Evolutionary conservation across 2,888 invertebrate species (phyloP), one percentile per base, ranked within the genome.

Genomic region (Phalera bucephala): DNA sequence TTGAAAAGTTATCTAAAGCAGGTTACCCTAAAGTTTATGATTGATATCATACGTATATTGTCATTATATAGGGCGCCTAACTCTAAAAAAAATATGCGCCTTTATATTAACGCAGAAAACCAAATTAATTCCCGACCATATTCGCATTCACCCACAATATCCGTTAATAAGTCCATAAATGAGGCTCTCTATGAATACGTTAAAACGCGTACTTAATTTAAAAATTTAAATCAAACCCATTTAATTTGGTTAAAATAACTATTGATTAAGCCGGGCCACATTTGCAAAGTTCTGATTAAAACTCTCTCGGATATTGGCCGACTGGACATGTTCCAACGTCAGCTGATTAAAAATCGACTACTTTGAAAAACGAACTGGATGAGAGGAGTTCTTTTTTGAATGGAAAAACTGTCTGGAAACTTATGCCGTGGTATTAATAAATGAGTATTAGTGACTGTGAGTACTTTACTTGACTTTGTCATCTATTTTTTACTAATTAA

Each of bases 291-390:
- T 51, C 40, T 59, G 60, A 58, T 55, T 49, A 59, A 52, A 64
- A 54, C 55, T 52, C 51, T 4, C 57, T 58, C 45, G 62, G 58
- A 64, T 66, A 64, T 52, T 45, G 45, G 47, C 48, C 40, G 49
- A 59, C 74, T 69, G 77, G 75, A 72, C 72, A 64, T 67, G 65
- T 69, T 75, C 73, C 74, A 76, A 68, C 64, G 47, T 45, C 36
- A 52, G 46, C 71, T 80, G 80, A 80, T 80, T 80, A 80, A 80
- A 80, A 80, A 68, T 67, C 53, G 52, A 59, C 58, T 45, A 44
- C 36, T 40, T 45, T 44, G 35, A 32, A 54, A 53, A 58, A 42
- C 28, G 28, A 38, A 42, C 17, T 33, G 36, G 30, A 44, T 37
- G 40, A 29, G 27, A 15, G 22, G 48, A 59, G 39, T 46, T 57